Percentiles rank a stretch among this genome's conserved stretches.
Conservation (phyloP, 2,888 invertebrate genomes). For the Nebria salina region DNA sequence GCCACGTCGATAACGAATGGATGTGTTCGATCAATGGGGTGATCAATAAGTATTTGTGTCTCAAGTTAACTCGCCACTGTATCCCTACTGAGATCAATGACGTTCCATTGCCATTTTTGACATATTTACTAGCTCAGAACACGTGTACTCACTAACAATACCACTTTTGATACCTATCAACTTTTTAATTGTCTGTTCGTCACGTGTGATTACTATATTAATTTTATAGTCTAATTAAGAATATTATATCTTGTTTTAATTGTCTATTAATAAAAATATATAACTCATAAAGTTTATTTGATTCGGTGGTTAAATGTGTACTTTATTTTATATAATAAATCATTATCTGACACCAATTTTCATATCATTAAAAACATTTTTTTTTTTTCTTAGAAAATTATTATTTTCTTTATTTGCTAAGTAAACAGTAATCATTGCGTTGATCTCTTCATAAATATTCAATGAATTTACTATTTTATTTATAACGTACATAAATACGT, state of each 20-base stretch:
- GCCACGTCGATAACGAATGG: constrained; percentile 22
- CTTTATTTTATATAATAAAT: not conserved
- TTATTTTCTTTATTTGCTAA: not conserved
- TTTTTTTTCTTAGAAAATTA: not conserved
- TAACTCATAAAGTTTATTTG: not conserved
- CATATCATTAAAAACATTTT: not conserved
- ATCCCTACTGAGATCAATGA: not conserved
- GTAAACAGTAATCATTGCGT: not conserved
- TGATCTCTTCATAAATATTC: not conserved
- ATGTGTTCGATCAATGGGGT: constrained; percentile 18
- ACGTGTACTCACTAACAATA: not conserved
- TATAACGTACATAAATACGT: not conserved
- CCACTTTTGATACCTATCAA: not conserved
- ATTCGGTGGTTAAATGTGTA: not conserved
- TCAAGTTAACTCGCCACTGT: not conserved
- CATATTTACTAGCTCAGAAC: not conserved
- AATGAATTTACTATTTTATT: not conserved
- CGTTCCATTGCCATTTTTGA: not conserved
- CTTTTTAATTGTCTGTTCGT: not conserved
- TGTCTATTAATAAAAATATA: not conserved
- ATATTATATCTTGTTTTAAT: constrained; percentile 1
- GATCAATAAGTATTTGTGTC: constrained; percentile 19
- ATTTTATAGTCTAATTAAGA: not conserved
- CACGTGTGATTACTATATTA: not conserved
- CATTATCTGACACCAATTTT: not conserved